Conservation (phyloP, 2,888 invertebrate species). For the Hofmannophila pseudospretella region DNA sequence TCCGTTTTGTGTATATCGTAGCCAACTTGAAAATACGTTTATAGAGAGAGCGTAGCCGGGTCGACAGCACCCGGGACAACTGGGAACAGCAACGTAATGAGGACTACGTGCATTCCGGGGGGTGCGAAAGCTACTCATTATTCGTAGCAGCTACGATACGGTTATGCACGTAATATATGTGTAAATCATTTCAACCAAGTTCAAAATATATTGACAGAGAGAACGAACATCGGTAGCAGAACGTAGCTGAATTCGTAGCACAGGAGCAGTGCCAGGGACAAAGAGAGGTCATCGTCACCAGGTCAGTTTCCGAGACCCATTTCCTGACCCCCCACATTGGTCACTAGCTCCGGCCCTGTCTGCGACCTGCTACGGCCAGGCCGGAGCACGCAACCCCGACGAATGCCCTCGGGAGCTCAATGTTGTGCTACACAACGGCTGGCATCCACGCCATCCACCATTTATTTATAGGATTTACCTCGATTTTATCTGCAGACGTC, state of each 20-base stretch:
- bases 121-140: too few species aligned
- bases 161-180: too few species aligned
- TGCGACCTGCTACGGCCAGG: neutral
- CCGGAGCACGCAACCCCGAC: constrained; percentile 3
- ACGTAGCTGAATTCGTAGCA: too few species aligned
- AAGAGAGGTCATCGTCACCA: too few species aligned
- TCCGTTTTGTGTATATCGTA: too few species aligned
- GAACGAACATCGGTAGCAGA: neutral
- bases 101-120: too few species aligned
- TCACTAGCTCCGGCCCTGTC: neutral
- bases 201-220: constrained; percentile 4
- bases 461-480: constrained; percentile 1
- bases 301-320: too few species aligned
- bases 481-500: too few species aligned
- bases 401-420: constrained; percentile 1
- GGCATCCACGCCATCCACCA: neutral
- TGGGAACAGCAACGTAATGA: too few species aligned
- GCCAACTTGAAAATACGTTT: too few species aligned
- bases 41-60: neutral
- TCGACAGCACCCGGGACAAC: neutral
- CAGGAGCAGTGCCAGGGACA: too few species aligned
- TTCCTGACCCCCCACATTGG: neutral
- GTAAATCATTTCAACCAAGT: constrained; percentile 15
- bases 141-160: neutral
- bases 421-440: neutral